Conservation (phyloP, 1,140 invertebrate genomes). For the Apis cerana region DNA sequence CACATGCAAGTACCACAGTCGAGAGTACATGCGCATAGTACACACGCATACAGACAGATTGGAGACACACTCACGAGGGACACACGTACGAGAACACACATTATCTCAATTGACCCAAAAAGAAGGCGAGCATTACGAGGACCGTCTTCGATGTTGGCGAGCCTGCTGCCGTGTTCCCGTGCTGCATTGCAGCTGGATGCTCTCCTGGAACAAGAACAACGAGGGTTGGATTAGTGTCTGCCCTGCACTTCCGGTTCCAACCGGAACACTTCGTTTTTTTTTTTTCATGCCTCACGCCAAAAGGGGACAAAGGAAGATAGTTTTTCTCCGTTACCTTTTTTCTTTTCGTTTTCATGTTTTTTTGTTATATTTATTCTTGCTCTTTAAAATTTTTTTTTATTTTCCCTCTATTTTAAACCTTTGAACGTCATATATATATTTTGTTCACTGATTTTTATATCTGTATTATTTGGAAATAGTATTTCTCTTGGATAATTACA, state of each 20-base stretch:
- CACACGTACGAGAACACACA: conserved; percentile 65
- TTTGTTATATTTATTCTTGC: too few relatives aligned
- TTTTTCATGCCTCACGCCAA: neutral
- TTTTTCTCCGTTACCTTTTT: neutral
- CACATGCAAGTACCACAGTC: conserved; percentile 32
- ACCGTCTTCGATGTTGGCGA: conserved; percentile 77
- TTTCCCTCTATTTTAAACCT: too few relatives aligned
- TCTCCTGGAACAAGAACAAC: conserved; percentile 85
- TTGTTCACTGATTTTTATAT: too few relatives aligned
- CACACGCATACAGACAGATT: neutral
- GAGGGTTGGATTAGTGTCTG: conserved; percentile 29
- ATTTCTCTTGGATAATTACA: too few relatives aligned
- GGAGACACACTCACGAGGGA: conserved; percentile 6
- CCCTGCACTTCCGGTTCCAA: conserved; percentile 6
- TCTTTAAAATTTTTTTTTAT: too few relatives aligned
- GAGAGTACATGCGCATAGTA: conserved; percentile 43
- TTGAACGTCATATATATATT: too few relatives aligned
- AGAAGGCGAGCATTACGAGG: conserved; percentile 75
- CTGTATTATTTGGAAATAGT: too few relatives aligned
- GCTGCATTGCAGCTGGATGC: conserved; percentile 92
- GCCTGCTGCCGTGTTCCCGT: conserved; percentile 83
- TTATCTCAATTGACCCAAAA: conserved; percentile 80
- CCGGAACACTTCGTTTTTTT: neutral
- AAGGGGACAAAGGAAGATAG: too few relatives aligned
- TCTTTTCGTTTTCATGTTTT: too few relatives aligned